Conservation (phyloP, 2,888 invertebrate genomes). For the Strigamia maritima region DNA sequence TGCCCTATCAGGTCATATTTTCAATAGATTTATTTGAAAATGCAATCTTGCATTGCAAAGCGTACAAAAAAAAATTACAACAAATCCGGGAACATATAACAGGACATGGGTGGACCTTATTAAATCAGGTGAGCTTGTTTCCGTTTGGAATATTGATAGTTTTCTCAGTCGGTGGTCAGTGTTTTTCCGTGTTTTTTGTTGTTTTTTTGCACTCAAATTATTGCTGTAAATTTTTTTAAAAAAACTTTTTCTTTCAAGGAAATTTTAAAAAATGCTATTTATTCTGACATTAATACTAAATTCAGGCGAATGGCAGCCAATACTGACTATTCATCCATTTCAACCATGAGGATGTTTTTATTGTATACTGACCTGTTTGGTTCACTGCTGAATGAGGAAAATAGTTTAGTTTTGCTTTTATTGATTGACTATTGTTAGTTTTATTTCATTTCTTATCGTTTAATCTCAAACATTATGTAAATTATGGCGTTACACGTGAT, state of each 20-base stretch:
- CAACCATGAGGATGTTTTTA: background rate
- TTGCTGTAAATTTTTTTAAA: no score
- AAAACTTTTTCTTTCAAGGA: no score
- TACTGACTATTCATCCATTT: background rate
- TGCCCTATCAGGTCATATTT: background rate
- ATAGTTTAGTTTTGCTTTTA: background rate
- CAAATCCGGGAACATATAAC: background rate
- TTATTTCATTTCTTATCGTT: background rate
- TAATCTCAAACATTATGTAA: background rate
- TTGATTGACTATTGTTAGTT: slow-evolving; percentile 10
- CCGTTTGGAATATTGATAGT: background rate
- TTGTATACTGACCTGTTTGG: background rate
- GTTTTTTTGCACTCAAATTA: no score
- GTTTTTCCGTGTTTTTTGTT: background rate
- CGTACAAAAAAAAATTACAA: background rate
- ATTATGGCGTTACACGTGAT: background rate
- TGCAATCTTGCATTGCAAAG: background rate
- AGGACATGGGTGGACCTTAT: background rate
- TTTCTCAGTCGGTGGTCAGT: background rate
- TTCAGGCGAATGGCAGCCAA: no score
- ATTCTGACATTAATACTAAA: background rate
- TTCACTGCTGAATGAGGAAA: slow-evolving; percentile 4
- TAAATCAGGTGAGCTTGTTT: background rate
- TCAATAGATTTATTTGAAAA: background rate
- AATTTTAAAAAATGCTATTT: background rate